Evolutionary conservation across 2,113 vertebrate genomes (phyloP).

Genomic region (Hymenochirus boettgeri): DNA sequence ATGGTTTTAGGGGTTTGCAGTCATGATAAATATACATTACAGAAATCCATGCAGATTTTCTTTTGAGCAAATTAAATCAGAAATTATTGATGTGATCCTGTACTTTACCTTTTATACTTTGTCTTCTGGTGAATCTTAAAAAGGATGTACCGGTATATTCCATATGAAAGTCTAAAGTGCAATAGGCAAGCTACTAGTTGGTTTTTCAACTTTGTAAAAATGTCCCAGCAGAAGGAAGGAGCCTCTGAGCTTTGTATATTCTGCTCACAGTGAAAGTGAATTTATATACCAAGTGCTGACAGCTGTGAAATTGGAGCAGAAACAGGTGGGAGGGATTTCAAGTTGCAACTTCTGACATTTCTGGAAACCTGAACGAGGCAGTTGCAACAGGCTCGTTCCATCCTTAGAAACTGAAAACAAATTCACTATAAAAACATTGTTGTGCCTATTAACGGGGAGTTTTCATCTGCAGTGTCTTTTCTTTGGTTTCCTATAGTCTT

Average conservation of each 20-base stretch:
- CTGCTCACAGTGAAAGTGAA: background rate
- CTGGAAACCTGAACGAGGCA: no score
- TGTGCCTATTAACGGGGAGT: no score
- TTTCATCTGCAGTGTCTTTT: no score
- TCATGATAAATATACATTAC: constrained; percentile 11
- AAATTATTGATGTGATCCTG: constrained; percentile 13
- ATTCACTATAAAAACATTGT: no score
- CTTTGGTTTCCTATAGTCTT: no score
- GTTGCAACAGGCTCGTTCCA: no score
- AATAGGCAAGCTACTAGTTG: background rate
- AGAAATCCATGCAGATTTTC: constrained; percentile 12
- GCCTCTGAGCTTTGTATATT: constrained; percentile 1
- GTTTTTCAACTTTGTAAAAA: constrained; percentile 2
- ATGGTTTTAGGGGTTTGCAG: constrained; percentile 28
- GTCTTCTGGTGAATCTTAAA: constrained; percentile 21
- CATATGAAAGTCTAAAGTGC: constrained; percentile 13
- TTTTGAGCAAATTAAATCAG: background rate
- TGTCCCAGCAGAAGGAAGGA: background rate
- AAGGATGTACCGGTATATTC: constrained; percentile 15
- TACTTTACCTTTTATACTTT: constrained; percentile 29
- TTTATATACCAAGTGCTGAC: constrained; percentile 24
- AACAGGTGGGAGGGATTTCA: constrained; percentile 18
- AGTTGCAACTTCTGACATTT: no score
- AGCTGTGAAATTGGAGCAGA: constrained; percentile 24
- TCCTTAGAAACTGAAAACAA: no score